Conservation (phyloP, 2,888 invertebrate species). For the Cyrtodaria siliqua region DNA sequence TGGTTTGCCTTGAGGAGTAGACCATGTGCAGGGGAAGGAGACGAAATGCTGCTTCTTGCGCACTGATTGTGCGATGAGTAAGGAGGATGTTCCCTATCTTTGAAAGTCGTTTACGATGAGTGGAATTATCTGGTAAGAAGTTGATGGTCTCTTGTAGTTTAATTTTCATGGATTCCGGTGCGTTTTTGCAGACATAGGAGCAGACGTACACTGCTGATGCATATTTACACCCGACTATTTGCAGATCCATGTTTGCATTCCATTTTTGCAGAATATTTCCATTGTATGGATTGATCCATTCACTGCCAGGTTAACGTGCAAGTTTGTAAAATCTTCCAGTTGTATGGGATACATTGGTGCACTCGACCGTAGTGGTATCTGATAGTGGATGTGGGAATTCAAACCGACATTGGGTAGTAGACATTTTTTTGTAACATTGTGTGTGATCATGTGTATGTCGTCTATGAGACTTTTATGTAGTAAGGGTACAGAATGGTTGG, state of each 20-base stretch:
- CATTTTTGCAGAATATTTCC: neutral
- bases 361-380: neutral
- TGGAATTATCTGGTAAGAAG: neutral
- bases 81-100: too few relatives aligned
- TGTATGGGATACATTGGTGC: neutral
- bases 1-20: constrained; percentile 9
- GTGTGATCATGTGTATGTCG: too few relatives aligned
- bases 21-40: constrained; percentile 8
- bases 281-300: constrained; percentile 20
- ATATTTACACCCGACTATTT: constrained; percentile 22
- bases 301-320: neutral
- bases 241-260: constrained; percentile 21
- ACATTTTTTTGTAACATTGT: too few relatives aligned
- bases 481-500: too few relatives aligned
- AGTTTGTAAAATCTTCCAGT: constrained; percentile 13
- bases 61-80: neutral
- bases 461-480: too few relatives aligned
- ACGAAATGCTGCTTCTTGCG: constrained; percentile 21
- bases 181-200: too few relatives aligned
- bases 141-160: neutral
- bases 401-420: constrained; percentile 1
- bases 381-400: constrained; percentile 7
- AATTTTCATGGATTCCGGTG: constrained; percentile 6
- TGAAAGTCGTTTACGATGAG: constrained; percentile 4
- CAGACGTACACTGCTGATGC: constrained; percentile 17